Evolutionary conservation across 2,888 invertebrate genomes (phyloP).

Genomic region (Scaptodrosophila latifasciaeformis): DNA sequence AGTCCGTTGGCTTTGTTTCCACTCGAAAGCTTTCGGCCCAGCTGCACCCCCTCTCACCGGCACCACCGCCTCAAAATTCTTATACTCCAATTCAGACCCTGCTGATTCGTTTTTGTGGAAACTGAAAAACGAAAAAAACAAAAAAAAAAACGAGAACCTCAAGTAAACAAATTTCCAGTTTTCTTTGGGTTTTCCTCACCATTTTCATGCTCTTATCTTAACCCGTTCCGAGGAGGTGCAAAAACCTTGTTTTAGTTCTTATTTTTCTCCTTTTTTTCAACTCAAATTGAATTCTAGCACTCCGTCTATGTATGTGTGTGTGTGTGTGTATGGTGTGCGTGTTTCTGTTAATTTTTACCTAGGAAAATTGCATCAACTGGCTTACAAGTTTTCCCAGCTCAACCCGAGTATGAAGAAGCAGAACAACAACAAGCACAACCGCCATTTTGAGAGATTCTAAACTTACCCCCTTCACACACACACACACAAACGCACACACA

Average conservation of each 20-base stretch:
- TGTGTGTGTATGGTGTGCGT: constrained; percentile 24
- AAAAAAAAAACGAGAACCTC: constrained; percentile 39
- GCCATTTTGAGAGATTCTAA: constrained; percentile 9
- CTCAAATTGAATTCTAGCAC: constrained; percentile 61
- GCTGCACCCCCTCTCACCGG: neutral
- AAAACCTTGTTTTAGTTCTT: no score
- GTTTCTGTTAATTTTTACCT: constrained; percentile 59
- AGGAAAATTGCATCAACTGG: constrained; percentile 62
- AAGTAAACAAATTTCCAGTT: constrained; percentile 63
- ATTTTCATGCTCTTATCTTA: no score
- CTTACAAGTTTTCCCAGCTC: constrained; percentile 35
- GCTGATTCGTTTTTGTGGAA: no score
- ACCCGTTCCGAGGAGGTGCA: no score
- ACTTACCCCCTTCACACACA: constrained; percentile 19
- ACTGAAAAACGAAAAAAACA: constrained; percentile 15
- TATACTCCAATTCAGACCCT: neutral
- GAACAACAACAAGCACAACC: constrained; percentile 23
- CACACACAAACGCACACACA: neutral
- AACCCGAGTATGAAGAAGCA: no score
- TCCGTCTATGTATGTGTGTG: constrained; percentile 41
- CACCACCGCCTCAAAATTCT: neutral
- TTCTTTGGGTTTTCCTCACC: no score
- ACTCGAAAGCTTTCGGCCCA: neutral
- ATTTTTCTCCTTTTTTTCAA: no score
- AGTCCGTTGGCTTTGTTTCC: no score